Base-by-base conservation (phyloP, 2,888 invertebrate species). In the Cybosia mesomella region DNA sequence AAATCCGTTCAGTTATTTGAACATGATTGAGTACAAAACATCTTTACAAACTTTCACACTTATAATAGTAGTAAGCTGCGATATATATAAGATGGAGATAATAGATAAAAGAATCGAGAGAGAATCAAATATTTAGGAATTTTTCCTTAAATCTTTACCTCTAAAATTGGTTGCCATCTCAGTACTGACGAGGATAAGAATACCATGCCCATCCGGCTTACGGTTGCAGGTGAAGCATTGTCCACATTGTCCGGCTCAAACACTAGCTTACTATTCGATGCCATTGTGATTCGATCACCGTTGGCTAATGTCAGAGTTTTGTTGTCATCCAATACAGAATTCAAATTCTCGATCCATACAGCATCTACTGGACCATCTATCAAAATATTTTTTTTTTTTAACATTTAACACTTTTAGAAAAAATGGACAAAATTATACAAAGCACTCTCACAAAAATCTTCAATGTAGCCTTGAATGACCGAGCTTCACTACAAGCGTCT, bases 301-400 rank as follows among this genome's bases (percentile, higher is more conserved):
- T 98, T 98, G 9, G 98, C 98, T 70, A 98, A 89, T 0, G 98
- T 98, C 71, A 98, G 88, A 0, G 98, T 98, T 89, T 98, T 98
- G 86, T 98, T 98, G 83, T 98, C 98, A 86, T 98, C 98, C 64
- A 98, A 90, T 3, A 98, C 98, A 0, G 98, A 98, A 91, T 98
- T 98, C 13, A 98, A 94, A 90, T 98, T 98, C 92, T 98, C 98
- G 81, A 98, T 98, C 98, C 98, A 98, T 2, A 98, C 98, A 0
- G 98, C 98, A 89, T 98, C 98, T 1, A 98, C 98, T 0, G 98
- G 98, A 0, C 98, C 98, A 89, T 98, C 98, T 90, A 67, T 49
- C 57, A 53, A 62, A 32, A 28, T 55, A 55, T 55, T 55, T 55
- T n/a, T n/a, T n/a, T n/a, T n/a, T n/a, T n/a, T n/a, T n/a, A n/a